Percentiles rank a stretch among this genome's conserved stretches.
phyloP scores from a whole-genome alignment of 2,797 vertebrate species.

The Carcharodon carcharias region DNA sequence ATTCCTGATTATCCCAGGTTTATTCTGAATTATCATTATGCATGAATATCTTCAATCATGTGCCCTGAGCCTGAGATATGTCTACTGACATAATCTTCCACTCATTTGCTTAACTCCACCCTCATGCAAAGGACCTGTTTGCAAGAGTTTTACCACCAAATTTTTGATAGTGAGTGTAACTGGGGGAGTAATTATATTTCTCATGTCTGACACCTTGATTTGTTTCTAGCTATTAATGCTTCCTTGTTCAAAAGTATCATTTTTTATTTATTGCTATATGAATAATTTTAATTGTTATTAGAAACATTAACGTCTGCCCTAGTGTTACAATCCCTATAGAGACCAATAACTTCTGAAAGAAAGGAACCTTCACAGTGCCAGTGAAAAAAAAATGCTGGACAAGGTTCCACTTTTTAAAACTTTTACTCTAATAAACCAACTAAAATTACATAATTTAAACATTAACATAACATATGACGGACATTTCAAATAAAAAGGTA shows the following conservation, averaged over 20 bases:
- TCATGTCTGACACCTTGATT: neutral
- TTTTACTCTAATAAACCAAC: too few species aligned
- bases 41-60: too few species aligned
- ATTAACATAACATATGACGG: too few species aligned
- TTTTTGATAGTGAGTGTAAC: neutral
- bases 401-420: too few species aligned
- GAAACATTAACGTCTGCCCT: neutral
- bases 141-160: neutral
- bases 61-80: too few species aligned
- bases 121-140: neutral
- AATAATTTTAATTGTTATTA: neutral
- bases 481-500: too few species aligned
- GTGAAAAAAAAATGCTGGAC: too few species aligned
- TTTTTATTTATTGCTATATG: neutral
- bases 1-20: neutral
- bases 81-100: neutral
- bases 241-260: neutral
- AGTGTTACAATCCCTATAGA: too few species aligned
- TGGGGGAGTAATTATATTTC: neutral
- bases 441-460: too few species aligned
- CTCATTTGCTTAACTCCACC: neutral
- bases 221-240: neutral
- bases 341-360: too few species aligned
- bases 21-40: too few species aligned
- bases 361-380: too few species aligned